Conservation (phyloP, 2,888 invertebrate species). For the Yponomeuta plumbellus region DNA sequence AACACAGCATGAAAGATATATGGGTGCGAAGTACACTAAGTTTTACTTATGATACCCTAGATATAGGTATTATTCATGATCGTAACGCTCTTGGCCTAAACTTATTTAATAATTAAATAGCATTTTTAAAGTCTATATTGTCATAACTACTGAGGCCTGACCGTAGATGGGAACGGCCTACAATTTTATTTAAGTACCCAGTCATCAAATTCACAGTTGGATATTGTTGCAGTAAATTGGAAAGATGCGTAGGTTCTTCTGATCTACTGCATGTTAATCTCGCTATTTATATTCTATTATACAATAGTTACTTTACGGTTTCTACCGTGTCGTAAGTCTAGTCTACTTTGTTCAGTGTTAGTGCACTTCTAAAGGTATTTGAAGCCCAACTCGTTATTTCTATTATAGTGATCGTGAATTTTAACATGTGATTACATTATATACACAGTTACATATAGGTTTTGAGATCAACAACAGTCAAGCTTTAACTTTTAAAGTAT, state of each 20-base stretch:
- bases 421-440: constrained; percentile 74
- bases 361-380: constrained; percentile 64
- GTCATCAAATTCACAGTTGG: constrained; percentile 46
- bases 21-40: constrained; percentile 15
- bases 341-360: constrained; percentile 64
- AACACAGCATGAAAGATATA: constrained; percentile 22
- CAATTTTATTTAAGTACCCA: constrained; percentile 34
- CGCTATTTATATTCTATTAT: constrained; percentile 3
- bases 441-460: constrained; percentile 67
- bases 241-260: not conserved
- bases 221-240: not conserved
- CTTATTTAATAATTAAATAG: constrained; percentile 50
- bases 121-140: constrained; percentile 65
- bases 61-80: constrained; percentile 10
- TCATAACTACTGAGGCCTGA: constrained; percentile 62
- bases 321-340: constrained; percentile 63
- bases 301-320: constrained; percentile 11
- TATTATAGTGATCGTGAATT: constrained; percentile 61
- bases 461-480: constrained; percentile 73
- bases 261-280: constrained; percentile 3
- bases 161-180: constrained; percentile 34
- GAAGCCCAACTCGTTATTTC: constrained; percentile 55
- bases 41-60: constrained; percentile 14
- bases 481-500: constrained; percentile 58
- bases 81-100: constrained; percentile 29